A percentile compares a stretch with the other conserved stretches of the same genome.
These are phyloP conservation scores for Corythornis vintsioides DNA, from an alignment of 2,113 vertebrate genomes.

Conservation along the genomic window DNA sequence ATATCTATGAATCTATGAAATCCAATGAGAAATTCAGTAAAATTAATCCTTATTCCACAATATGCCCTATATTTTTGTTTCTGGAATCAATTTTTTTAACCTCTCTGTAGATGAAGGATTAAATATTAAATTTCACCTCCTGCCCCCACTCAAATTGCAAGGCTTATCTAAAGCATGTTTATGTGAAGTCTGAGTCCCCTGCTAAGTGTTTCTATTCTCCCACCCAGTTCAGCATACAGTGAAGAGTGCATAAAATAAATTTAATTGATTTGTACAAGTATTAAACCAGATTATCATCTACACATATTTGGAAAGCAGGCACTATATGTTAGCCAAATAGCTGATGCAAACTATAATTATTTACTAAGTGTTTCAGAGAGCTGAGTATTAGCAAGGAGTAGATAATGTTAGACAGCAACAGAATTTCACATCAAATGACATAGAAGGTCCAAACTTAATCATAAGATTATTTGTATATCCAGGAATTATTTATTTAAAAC, in stretches of 20 bases:
- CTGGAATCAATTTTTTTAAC: not conserved
- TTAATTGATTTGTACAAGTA: conserved; percentile 49
- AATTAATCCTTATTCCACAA: not conserved
- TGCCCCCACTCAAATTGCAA: not conserved
- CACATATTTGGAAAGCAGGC: conserved; percentile 10
- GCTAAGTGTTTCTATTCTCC: conserved; percentile 20
- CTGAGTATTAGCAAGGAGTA: not conserved
- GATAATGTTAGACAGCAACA: not conserved
- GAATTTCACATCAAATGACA: conserved; percentile 2
- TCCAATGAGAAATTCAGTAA: not conserved
- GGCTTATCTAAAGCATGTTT: not conserved
- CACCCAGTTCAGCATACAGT: conserved; percentile 12
- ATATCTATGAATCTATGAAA: not conserved
- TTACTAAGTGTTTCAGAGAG: conserved; percentile 38
- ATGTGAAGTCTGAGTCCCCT: not conserved
- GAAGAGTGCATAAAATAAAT: conserved; percentile 37
- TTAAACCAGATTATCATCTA: conserved; percentile 50
- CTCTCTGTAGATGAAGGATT: not conserved
- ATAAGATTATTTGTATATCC: not conserved
- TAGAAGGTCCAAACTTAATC: not conserved
- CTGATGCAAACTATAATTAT: conserved; percentile 37
- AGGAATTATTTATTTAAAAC: not conserved
- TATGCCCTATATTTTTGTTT: conserved; percentile 17
- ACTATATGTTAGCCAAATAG: not conserved
- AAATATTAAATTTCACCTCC: not conserved